A percentile compares a stretch with the other conserved stretches of the same genome.
These are phyloP conservation scores for Podotricha telesiphe DNA, from an alignment of 2,888 invertebrate genomes.

Conservation along the genomic window DNA sequence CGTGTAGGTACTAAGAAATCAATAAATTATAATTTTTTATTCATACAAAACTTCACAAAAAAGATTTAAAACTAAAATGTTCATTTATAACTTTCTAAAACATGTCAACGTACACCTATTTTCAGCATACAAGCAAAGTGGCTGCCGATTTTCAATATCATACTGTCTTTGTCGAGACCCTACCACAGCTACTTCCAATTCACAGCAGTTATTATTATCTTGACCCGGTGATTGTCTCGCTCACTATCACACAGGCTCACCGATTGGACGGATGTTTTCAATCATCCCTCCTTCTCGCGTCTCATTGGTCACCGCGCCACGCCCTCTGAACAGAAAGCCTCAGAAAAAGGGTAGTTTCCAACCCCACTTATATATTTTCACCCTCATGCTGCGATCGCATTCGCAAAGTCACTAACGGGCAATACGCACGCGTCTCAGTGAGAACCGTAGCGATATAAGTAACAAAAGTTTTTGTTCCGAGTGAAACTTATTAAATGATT, in stretches of 20 bases:
- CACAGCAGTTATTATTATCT: conserved; percentile 82
- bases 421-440: conserved; percentile 74
- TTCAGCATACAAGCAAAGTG: conserved; percentile 56
- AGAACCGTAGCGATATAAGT: conserved; percentile 72
- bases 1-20: background rate
- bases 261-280: conserved; percentile 67
- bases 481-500: conserved; percentile 70
- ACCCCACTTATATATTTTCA: conserved; percentile 82
- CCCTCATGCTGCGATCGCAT: conserved; percentile 79
- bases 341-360: conserved; percentile 76
- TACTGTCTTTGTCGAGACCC: conserved; percentile 74
- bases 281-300: conserved; percentile 68
- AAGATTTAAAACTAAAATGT: conserved; percentile 1
- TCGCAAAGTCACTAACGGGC: conserved; percentile 70
- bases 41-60: background rate
- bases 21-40: background rate
- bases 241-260: conserved; percentile 61
- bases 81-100: conserved; percentile 5
- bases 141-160: conserved; percentile 68
- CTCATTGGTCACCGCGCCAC: conserved; percentile 71
- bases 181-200: conserved; percentile 82
- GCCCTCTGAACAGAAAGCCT: conserved; percentile 72
- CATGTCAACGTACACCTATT: conserved; percentile 30
- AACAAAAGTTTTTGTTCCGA: conserved; percentile 73
- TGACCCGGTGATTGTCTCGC: conserved; percentile 82